Evolutionary conservation across 1,140 invertebrate species (phyloP), one percentile per base, ranked within the genome.

Genomic region (Campoletis sonorensis): DNA sequence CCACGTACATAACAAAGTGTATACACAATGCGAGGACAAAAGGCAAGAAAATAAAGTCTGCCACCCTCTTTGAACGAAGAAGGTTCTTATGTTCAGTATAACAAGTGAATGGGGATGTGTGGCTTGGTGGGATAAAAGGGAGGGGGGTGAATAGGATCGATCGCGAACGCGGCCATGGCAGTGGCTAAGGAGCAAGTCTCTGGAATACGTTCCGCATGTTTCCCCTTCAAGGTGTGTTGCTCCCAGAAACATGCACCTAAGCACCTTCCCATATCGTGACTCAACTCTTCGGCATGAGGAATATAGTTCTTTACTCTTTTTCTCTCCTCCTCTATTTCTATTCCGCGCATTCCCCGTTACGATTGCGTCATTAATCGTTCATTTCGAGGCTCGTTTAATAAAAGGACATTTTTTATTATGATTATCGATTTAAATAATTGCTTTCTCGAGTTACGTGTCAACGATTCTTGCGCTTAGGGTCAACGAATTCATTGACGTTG

Each of bases 171-270:
- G 51, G 51, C 51, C 51, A 54, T 54, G 51, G 8, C 51, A 54
- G 51, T 54, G 51, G 51, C 51, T 54, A n/a, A 54, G 51, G 51
- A 54, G 18, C 51, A 54, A n/a, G 18, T 54, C 51, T 54, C 51
- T n/a, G 51, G 51, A 21, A 54, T 54, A 54, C n/a, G 51, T 18
- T 54, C 51, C 51, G 3, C n/a, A 4, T 8, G 51, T 54, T 18
- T 54, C 51, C 51, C 49, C 51, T 18, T 54, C 51, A 21, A 54
- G 51, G 51, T 54, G 51, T 54, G 51, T n/a, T 54, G 51, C 51
- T 54, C 51, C 51, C 51, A 54, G 51, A 54, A 54, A 54, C 51
- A n/a, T 54, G 16, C 51, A 54, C 51, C 51, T 54, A n/a, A n/a
- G 16, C 51, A 54, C 51, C 51, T 54, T 54, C 51, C n/a, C 51